Base-by-base conservation (phyloP, 2,888 invertebrate genomes). In the Ernsta delagoae region DNA sequence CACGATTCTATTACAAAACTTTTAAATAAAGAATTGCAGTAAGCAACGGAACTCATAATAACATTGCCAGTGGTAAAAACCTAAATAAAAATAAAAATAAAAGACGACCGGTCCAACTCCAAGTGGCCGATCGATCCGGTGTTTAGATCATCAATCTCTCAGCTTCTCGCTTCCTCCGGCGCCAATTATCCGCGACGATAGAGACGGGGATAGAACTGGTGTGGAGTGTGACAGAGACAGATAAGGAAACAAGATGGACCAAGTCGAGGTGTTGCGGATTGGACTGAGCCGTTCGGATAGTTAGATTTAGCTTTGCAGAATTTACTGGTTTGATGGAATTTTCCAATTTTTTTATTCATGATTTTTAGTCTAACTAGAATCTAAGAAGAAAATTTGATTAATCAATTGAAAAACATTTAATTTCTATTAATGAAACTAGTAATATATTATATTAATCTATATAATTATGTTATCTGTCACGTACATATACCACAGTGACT, bases 61-160 rank as follows among this genome's bases (percentile, higher is more conserved):
- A 66, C 68, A 67, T 62, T 48, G 62, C 56, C 56, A 62, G 62
- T 68, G 68, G 68, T 57, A 62, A 62, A 62, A 67, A 56, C 67
- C 45, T 56, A 67, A 59, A 62, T 59, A 64, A 56, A 66, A 69
- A 69, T 70, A 70, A 70, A 72, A 65, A 48, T 67, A 54, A 67
- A 60, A 67, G 56, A 60, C 41, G 36, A 59, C 59, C 7, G 12
- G 61, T 67, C 61, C 34, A n/a, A n/a, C n/a, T n/a, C n/a, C n/a
- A n/a, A n/a, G n/a, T n/a, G n/a, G n/a, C n/a, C 75, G 75, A 79
- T 81, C 83, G 83, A 83, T 82, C 78, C 79, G 71, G 74, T 76
- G 86, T 83, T 87, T 87, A 87, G 86, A 87, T 89, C 89, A 89
- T 90, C 89, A 88, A 88, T 88, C 88, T 85, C 79, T 68, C 68